Conservation (phyloP, 2,113 vertebrate species). For the Microcebus jonahi region DNA sequence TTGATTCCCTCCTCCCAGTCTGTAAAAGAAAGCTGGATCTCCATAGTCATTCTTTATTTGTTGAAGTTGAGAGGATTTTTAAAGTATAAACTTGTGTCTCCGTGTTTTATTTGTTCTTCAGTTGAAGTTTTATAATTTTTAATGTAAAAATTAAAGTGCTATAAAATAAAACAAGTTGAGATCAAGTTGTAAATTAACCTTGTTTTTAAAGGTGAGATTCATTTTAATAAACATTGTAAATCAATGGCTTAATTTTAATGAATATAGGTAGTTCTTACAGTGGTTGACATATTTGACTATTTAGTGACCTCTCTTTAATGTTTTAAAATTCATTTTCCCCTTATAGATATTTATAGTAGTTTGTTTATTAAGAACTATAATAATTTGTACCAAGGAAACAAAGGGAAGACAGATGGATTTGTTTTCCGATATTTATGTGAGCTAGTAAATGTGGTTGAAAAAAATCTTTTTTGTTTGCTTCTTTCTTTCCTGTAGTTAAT, state of each 20-base stretch:
- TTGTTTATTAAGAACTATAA: conserved; percentile 79
- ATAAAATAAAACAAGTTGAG: conserved; percentile 71
- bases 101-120: conserved; percentile 59
- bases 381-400: conserved; percentile 82
- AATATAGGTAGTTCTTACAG: conserved; percentile 32
- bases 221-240: conserved; percentile 74
- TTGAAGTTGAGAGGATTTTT: conserved; percentile 39
- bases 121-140: conserved; percentile 60
- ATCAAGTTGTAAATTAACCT: conserved; percentile 75
- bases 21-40: too few species aligned
- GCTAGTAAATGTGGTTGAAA: conserved; percentile 85
- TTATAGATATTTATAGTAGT: conserved; percentile 81
- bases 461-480: conserved; percentile 60
- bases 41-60: conserved; percentile 54
- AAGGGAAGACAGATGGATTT: conserved; percentile 79
- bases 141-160: conserved; percentile 76
- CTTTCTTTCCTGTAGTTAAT: conserved; percentile 46
- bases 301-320: conserved; percentile 75
- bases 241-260: conserved; percentile 61
- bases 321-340: conserved; percentile 64
- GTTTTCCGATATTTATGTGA: conserved; percentile 85
- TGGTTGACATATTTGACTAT: conserved; percentile 71
- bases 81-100: conserved; percentile 22
- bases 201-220: conserved; percentile 52
- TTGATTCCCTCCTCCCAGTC: too few species aligned